Evolutionary conservation across 2,888 invertebrate genomes (phyloP).

Genomic region (Dascillus cervinus): DNA sequence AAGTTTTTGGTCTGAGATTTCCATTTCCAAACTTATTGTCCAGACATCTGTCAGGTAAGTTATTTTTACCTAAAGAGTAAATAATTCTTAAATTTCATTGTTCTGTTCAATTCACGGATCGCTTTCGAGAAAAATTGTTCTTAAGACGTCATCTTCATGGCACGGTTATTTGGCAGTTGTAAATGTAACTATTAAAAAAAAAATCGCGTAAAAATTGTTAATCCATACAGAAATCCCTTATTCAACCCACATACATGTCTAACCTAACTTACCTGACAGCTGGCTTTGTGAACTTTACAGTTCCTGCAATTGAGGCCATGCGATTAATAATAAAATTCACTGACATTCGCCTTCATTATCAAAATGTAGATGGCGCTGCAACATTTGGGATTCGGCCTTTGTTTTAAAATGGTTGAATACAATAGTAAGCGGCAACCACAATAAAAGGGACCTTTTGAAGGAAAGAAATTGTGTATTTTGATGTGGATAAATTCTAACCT

Average conservation of each 20-base stretch:
- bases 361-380: too few species aligned
- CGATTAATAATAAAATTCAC: too few species aligned
- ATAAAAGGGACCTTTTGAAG: too few species aligned
- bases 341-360: too few species aligned
- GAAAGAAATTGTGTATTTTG: too few species aligned
- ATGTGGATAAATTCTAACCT: too few species aligned
- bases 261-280: constrained; percentile 15
- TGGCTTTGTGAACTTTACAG: too few species aligned
- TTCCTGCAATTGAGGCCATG: too few species aligned
- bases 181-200: constrained; percentile 3
- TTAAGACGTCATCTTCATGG: constrained; percentile 1
- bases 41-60: constrained; percentile 9
- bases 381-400: too few species aligned
- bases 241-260: constrained; percentile 13
- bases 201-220: constrained; percentile 5
- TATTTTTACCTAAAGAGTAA: constrained; percentile 3
- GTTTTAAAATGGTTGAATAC: too few species aligned
- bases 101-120: background rate
- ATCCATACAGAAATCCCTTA: constrained; percentile 5
- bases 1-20: constrained; percentile 27
- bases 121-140: background rate
- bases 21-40: constrained; percentile 10
- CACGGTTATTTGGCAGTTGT: constrained; percentile 1
- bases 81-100: constrained; percentile 1
- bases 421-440: too few species aligned